Evolutionary conservation across 2,888 invertebrate species (phyloP), one percentile per base, ranked within the genome.

Genomic region (Melipona bicolor): DNA sequence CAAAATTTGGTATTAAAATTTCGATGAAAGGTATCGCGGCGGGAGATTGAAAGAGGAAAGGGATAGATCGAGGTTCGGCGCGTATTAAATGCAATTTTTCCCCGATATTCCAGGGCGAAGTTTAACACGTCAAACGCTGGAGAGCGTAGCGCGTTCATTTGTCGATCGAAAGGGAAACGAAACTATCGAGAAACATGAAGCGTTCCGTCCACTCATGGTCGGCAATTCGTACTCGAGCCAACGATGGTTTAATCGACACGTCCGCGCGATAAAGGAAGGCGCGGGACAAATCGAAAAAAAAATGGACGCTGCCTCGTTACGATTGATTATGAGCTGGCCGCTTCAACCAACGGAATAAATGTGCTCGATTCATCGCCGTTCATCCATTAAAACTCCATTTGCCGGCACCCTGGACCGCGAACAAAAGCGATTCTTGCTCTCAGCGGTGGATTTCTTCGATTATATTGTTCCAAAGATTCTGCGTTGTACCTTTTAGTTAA

Each of bases 341-440:
- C 79, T 86, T 84, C 74, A 68, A 70, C 52, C 54, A 76, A 62
- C 65, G 77, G 72, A 80, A 87, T 83, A 87, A 88, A 86, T 79
- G 83, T 84, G 72, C 59, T 77, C 75, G 80, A 70, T 78, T 77
- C 81, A 77, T 70, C 72, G 84, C 70, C 13, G 77, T 78, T 27
- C 27, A 65, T 77, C 81, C 83, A 88, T 88, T 88, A 88, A 88
- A 87, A 83, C 85, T 85, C 88, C 87, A 88, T 88, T 88, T 87
- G 74, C 71, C 81, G 70, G 77, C 71, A 69, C 59, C 69, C 73
- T 62, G 74, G 74, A 43, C 61, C 77, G 71, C 65, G 82, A 79
- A 84, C 81, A 83, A 87, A 83, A 85, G 80, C 79, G 68, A 69
- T 27, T 59, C 50, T 68, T 24, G 67, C 79, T 70, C 84, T 82